A percentile compares a stretch with the other conserved stretches of the same genome.
Evolutionary conservation across 2,888 invertebrate species (phyloP).

Genomic region (Atrina japonica): DNA sequence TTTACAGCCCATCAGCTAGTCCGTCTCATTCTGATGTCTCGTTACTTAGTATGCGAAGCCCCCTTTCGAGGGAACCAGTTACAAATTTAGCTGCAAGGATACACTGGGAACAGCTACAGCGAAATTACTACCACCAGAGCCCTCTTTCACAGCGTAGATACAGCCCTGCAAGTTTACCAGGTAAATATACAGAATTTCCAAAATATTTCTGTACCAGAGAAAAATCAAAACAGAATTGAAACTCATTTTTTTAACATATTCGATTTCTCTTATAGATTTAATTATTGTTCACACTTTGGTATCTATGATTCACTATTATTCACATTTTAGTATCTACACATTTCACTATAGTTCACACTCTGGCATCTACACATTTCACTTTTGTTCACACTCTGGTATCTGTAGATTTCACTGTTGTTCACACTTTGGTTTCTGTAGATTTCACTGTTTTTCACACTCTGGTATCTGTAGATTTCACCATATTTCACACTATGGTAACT

Average conservation of each 20-base stretch:
- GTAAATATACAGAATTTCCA: slow-evolving; percentile 43
- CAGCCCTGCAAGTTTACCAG: slow-evolving; percentile 73
- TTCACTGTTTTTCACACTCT: too few relatives aligned
- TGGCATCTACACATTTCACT: too few relatives aligned
- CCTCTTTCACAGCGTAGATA: slow-evolving; percentile 69
- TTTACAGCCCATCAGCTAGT: slow-evolving; percentile 67
- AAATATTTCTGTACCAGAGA: background rate
- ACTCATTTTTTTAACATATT: background rate
- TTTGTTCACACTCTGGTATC: too few relatives aligned
- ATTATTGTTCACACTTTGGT: too few relatives aligned
- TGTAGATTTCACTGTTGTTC: too few relatives aligned
- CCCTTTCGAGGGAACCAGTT: slow-evolving; percentile 69
- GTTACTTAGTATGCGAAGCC: slow-evolving; percentile 73
- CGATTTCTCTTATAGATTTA: background rate
- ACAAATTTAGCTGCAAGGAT: slow-evolving; percentile 76
- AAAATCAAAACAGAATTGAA: background rate
- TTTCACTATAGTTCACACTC: too few relatives aligned
- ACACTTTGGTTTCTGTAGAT: too few relatives aligned
- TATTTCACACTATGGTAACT: too few relatives aligned
- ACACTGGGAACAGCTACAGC: slow-evolving; percentile 77
- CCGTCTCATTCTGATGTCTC: slow-evolving; percentile 76
- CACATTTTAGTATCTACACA: too few relatives aligned
- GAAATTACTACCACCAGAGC: slow-evolving; percentile 66
- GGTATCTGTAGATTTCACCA: too few relatives aligned
- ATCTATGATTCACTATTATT: too few relatives aligned